Evolutionary conservation across 2,888 invertebrate species (phyloP).

Genomic region (Spisula solida): DNA sequence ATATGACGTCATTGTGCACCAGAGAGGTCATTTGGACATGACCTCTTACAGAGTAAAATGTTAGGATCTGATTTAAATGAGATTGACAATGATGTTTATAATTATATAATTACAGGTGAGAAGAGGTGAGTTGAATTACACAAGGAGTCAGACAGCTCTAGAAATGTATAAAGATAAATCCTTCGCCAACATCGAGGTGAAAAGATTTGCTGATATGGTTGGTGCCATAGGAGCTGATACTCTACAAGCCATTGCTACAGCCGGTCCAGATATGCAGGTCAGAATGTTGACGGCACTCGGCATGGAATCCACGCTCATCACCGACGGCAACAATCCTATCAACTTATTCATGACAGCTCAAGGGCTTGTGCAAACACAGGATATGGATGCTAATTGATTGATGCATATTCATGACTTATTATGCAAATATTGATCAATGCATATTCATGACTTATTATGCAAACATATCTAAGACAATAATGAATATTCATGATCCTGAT

Average conservation of each 20-base stretch:
- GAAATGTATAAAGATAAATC: constrained; percentile 74
- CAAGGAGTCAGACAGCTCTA: constrained; percentile 71
- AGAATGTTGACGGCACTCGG: constrained; percentile 82
- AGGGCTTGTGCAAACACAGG: constrained; percentile 74
- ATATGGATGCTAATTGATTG: neutral
- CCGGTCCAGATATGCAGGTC: constrained; percentile 84
- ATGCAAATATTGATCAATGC: neutral
- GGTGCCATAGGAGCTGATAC: constrained; percentile 80
- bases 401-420: neutral
- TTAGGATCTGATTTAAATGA: too few species aligned
- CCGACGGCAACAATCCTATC: constrained; percentile 84
- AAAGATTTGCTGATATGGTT: constrained; percentile 80
- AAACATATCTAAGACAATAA: neutral
- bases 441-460: neutral
- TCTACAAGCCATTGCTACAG: constrained; percentile 80
- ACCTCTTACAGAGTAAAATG: too few species aligned
- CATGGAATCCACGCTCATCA: constrained; percentile 81
- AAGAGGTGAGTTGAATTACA: constrained; percentile 75
- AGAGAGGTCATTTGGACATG: too few species aligned
- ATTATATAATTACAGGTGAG: constrained; percentile 68
- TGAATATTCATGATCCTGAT: neutral
- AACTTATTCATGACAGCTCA: constrained; percentile 85
- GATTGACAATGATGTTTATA: too few species aligned
- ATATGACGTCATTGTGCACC: too few species aligned
- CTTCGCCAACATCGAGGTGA: constrained; percentile 78